phyloP scores from a whole-genome alignment of 2,113 vertebrate genomes.

The Oceanodroma tethys region DNA sequence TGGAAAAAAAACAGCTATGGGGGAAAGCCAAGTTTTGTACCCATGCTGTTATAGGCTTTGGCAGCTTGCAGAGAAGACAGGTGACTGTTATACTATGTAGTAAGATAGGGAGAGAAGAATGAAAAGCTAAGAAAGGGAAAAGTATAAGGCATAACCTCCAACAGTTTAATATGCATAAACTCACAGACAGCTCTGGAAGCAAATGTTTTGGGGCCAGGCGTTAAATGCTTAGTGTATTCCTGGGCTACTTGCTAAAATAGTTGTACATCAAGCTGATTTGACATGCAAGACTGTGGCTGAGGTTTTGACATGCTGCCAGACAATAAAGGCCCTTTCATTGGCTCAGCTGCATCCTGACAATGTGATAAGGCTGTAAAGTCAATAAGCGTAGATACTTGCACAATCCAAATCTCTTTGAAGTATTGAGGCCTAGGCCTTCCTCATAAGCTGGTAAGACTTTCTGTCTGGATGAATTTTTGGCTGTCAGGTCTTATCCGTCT shows the following conservation, averaged over 20 bases:
- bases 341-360: neutral
- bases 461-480: neutral
- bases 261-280: neutral
- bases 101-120: neutral
- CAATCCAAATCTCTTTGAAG: neutral
- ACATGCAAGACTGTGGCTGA: neutral
- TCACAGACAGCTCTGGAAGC: neutral
- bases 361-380: neutral
- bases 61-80: neutral
- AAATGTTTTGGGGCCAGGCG: neutral
- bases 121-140: neutral
- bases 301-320: neutral
- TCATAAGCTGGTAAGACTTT: neutral
- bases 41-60: neutral
- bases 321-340: neutral
- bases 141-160: neutral
- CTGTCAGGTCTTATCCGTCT: neutral
- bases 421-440: neutral
- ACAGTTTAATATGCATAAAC: neutral
- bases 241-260: neutral
- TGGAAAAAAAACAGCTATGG: neutral
- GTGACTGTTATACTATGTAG: neutral
- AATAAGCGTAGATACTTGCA: fast-evolving
- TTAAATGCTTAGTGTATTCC: neutral
- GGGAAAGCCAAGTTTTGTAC: neutral